Base-by-base conservation (phyloP, 2,888 invertebrate genomes). In the Selenia dentaria region DNA sequence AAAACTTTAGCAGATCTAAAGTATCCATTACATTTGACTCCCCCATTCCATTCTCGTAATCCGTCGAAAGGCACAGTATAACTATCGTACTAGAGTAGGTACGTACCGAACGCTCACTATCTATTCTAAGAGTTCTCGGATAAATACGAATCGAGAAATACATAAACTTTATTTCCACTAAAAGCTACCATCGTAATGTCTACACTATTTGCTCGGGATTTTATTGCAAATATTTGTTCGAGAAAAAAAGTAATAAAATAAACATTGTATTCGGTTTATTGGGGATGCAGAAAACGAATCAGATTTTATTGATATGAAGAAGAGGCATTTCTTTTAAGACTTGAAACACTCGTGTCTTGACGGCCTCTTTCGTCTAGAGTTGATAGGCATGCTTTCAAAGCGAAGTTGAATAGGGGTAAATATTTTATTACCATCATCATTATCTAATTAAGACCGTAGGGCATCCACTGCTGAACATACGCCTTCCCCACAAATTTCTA, bases 91-190 rank as follows among this genome's bases (percentile, higher is more conserved):
- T 4, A 16, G 16, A 16, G 16, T n/a, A n/a, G n/a, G n/a, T n/a
- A 22, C 8, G 22, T 26, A 27, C 24, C 13, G 12, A 22, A 28
- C 22, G 10, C 18, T 22, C 10, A 25, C 22, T 41, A 50, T 37
- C 35, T 36, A 26, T 40, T 53, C 48, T 48, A 51, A 45, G 38
- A 45, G 40, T 43, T 42, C 49, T 11, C 50, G 47, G 56, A 50
- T 51, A 55, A 53, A 51, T 47, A 41, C 35, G 44, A 51, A 50
- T 50, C 35, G 54, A 52, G 47, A 43, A 42, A 25, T 25, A 25
- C 25, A 63, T 70, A 67, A 73, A 71, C 32, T 68, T 70, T 67
- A 70, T 66, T 58, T 37, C 46, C 57, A 64, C 59, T 70, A 51
- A 68, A 70, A 57, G 51, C 54, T 54, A 54, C 54, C 36, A 47